Evolutionary conservation across 2,888 invertebrate genomes (phyloP), one percentile per base, ranked within the genome.

Genomic region (Thalpophila matura): DNA sequence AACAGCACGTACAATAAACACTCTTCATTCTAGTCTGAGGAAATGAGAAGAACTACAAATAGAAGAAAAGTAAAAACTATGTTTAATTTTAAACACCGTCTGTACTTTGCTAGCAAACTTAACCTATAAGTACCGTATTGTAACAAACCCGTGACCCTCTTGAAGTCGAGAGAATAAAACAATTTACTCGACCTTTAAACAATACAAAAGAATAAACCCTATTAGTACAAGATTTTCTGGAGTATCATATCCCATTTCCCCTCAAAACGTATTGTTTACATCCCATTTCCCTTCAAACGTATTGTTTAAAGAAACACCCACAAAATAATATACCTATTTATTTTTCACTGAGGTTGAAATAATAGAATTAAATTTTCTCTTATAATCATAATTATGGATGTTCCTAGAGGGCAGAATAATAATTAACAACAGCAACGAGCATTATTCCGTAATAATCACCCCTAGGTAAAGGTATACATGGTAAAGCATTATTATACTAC

Each of bases 341-440:
- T 43, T 69, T 57, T 68, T 40, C 26, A 31, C 24, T 49, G 4
- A 24, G 33, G 43, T 31, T 31, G 7, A 61, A 50, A 57, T 74
- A 75, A 65, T 47, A 38, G 29, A 38, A 60, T 65, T 26, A 27
- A 50, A 60, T 59, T 45, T 54, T 55, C 42, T 54, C 31, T 51
- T 50, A 31, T 51, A 53, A 53, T 59, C 38, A 70, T 65, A 56
- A 71, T 75, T 56, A 68, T 47, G 31, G 37, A 50, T 67, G 38
- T 38, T 61, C 18, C 43, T 57, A 47, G 35, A 59, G 59, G 45
- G 38, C 22, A 45, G 20, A 54, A 61, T 72, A 43, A 56, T 59
- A 38, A 62, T 74, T 43, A 60, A 38, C 50, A 37, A 40, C 22
- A 40, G 51, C n/a, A 49, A 45, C 47, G 37, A 46, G 67, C 26